Evolutionary conservation across 2,888 invertebrate species (phyloP), one percentile per base, ranked within the genome.

Genomic region (Drosophila merina): DNA sequence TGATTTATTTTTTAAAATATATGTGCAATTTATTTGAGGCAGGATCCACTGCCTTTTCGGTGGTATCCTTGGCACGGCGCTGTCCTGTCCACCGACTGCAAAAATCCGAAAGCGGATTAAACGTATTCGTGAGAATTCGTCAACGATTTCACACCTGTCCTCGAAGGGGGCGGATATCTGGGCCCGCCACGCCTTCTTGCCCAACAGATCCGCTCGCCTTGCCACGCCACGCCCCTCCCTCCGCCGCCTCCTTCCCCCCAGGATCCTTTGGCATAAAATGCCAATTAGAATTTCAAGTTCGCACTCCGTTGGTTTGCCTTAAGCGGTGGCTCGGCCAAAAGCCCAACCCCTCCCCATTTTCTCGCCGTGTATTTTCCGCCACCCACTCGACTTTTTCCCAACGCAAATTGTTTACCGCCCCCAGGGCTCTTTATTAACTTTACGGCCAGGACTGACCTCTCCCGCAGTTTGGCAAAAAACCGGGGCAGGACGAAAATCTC

Each of bases 81-180:
- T 20, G 26, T 25, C 28, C 44, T 30, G 26, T 12, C 28, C 51
- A 57, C 48, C 57, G 42, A 73, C 76, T 80, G 82, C 85, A 82
- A 79, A 84, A 86, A 85, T 85, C 89, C 77, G 78, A 83, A 90
- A 84, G 88, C 88, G 90, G 88, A 90, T 89, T 89, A 90, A 90
- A 89, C 83, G 79, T 88, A 85, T 80, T 84, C 90, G 91, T 91
- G 90, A 88, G 91, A 90, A 90, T 87, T 88, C 86, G 80, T 76
- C 83, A 86, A 85, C 89, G 86, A 86, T 59, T 59, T 82, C 85
- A 88, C 69, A 70, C 69, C 69, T 70, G 69, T 70, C 70, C 38
- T 14, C 40, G 26, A 40, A 38, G 44, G 14, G 58, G 26, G 38
- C 8, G 4, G 40, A 20, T 20, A 25, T 44, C 20, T 4, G 44